These are phyloP conservation scores for Ceratina australensis DNA, from an alignment of 1,140 invertebrate species.

Conservation along the genomic window DNA sequence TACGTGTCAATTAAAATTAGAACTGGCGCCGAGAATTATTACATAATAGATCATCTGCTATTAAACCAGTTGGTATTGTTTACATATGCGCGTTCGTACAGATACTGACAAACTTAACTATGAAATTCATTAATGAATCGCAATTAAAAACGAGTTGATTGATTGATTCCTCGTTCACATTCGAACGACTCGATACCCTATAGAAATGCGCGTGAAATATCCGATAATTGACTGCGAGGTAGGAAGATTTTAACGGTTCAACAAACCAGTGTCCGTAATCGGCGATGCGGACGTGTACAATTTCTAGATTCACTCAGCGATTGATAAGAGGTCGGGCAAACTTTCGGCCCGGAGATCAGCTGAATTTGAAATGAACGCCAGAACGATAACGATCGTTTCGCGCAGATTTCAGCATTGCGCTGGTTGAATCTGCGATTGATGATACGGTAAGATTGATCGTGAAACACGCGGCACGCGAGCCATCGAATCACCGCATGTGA, in stretches of 20 bases:
- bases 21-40: background rate
- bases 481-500: no score
- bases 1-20: background rate
- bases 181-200: background rate
- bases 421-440: conserved; percentile 34
- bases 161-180: background rate
- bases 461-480: no score
- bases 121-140: background rate
- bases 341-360: background rate
- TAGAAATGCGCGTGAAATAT: conserved; percentile 23
- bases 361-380: conserved; percentile 17
- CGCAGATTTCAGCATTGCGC: conserved; percentile 46
- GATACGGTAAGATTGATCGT: background rate
- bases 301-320: background rate
- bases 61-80: background rate
- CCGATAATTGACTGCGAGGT: background rate
- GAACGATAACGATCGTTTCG: conserved; percentile 45
- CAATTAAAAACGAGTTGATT: background rate
- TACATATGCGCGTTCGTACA: background rate
- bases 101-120: background rate
- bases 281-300: background rate
- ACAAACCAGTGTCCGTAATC: background rate
- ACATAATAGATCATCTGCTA: background rate
- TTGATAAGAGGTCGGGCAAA: background rate
- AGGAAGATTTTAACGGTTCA: background rate